phyloP scores from a whole-genome alignment of 2,888 invertebrate genomes.

The Amitus sp. region DNA sequence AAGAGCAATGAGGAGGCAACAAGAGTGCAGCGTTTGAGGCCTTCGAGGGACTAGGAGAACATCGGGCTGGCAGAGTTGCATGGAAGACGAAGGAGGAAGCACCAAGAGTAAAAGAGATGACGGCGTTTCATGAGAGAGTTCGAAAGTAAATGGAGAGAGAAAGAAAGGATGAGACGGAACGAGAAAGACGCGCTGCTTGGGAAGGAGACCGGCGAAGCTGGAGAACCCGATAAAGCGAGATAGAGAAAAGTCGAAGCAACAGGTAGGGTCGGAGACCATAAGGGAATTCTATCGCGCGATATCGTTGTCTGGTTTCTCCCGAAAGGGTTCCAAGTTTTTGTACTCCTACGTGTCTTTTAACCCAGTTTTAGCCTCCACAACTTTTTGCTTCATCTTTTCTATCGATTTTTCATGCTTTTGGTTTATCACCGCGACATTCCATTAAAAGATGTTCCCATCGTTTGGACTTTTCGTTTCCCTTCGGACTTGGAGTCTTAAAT shows the following conservation, averaged over 20 bases:
- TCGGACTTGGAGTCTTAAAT: no score
- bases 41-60: conserved; percentile 62
- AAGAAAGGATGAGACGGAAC: conserved; percentile 26
- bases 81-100: conserved; percentile 48
- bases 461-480: no score
- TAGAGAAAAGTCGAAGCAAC: conserved; percentile 21
- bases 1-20: conserved; percentile 47
- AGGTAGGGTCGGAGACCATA: conserved; percentile 23
- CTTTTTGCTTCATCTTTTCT: not conserved
- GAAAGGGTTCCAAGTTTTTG: conserved; percentile 7
- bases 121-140: not conserved
- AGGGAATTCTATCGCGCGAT: conserved; percentile 21
- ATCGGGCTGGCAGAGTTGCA: conserved; percentile 47
- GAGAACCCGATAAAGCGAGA: conserved; percentile 36
- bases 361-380: not conserved
- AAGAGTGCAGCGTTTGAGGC: conserved; percentile 60
- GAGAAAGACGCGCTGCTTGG: conserved; percentile 15
- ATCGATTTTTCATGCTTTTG: not conserved
- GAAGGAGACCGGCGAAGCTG: conserved; percentile 21
- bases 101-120: conserved; percentile 44
- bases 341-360: conserved; percentile 7
- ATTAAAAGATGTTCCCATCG: no score
- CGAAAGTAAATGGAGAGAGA: conserved; percentile 15
- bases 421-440: no score
- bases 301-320: conserved; percentile 14